Conservation (phyloP, 2,113 vertebrate genomes). For the Blennius ocellaris region DNA sequence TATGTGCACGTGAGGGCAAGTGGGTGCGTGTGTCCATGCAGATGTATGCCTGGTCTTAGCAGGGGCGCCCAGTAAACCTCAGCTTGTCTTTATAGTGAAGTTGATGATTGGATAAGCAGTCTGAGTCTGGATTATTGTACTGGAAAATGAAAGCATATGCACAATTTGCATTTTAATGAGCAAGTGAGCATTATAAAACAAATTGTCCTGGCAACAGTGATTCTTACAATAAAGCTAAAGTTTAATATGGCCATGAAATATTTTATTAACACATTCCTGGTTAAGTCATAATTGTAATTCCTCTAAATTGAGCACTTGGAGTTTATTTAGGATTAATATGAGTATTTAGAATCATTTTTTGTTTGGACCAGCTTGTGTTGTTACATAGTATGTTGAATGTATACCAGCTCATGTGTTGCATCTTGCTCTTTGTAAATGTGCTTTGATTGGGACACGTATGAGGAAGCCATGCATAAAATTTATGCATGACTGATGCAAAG, state of each 20-base stretch:
- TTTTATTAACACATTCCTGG: conserved; percentile 52
- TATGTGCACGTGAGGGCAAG: conserved; percentile 41
- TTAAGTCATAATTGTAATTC: conserved; percentile 26
- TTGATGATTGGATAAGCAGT: conserved; percentile 80
- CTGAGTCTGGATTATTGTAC: conserved; percentile 78
- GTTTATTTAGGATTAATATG: conserved; percentile 30
- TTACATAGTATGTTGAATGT: conserved; percentile 17
- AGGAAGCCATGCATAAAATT: conserved; percentile 80
- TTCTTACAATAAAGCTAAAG: conserved; percentile 53
- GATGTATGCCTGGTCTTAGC: conserved; percentile 41
- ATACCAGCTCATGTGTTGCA: conserved; percentile 49
- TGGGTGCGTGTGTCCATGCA: conserved; percentile 42
- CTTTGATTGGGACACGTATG: conserved; percentile 76
- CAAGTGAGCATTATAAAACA: conserved; percentile 75
- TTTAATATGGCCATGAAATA: conserved; percentile 58
- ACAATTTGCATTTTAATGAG: conserved; percentile 85
- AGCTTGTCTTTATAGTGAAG: conserved; percentile 65
- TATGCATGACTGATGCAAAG: conserved; percentile 76
- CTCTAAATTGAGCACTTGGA: conserved; percentile 7
- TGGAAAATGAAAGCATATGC: conserved; percentile 83
- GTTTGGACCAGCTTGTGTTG: conserved; percentile 19
- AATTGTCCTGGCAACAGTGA: conserved; percentile 67
- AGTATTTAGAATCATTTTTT: neutral
- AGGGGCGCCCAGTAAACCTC: conserved; percentile 49
- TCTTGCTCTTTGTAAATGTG: conserved; percentile 63